A percentile compares a stretch with the other conserved stretches of the same genome.
Evolutionary conservation across 2,888 invertebrate species (phyloP).

Genomic region (Cyaniris semiargus): DNA sequence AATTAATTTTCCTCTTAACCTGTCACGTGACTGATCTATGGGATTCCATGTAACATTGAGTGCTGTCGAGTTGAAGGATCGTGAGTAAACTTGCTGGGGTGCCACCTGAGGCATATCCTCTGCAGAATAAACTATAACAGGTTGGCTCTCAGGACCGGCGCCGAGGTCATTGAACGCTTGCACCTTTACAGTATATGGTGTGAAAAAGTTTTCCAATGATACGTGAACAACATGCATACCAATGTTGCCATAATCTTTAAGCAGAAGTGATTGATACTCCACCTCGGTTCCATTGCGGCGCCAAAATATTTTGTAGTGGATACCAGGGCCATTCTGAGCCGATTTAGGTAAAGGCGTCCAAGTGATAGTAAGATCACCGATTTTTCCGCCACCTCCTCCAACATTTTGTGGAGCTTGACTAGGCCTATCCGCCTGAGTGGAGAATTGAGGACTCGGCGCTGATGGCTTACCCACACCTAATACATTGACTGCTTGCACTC

Average conservation of each 20-base stretch:
- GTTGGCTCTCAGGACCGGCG: slow-evolving; percentile 89
- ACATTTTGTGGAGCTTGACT: slow-evolving; percentile 88
- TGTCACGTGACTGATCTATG: slow-evolving; percentile 90
- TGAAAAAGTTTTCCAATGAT: slow-evolving; percentile 87
- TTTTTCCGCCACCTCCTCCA: slow-evolving; percentile 96
- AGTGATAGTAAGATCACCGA: slow-evolving; percentile 94
- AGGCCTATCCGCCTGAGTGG: slow-evolving; percentile 90
- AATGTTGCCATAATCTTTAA: slow-evolving; percentile 87
- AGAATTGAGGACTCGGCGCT: slow-evolving; percentile 91
- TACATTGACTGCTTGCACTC: slow-evolving; percentile 92
- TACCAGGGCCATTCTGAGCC: slow-evolving; percentile 93
- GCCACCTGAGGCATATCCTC: slow-evolving; percentile 96
- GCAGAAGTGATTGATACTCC: slow-evolving; percentile 87
- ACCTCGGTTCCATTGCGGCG: slow-evolving; percentile 85
- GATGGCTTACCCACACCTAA: slow-evolving; percentile 91
- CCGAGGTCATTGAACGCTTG: slow-evolving; percentile 91
- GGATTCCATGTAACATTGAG: slow-evolving; percentile 95
- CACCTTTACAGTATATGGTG: slow-evolving; percentile 91
- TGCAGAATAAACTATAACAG: slow-evolving; percentile 89
- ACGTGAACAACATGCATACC: slow-evolving; percentile 90
- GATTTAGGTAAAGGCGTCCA: slow-evolving; percentile 90
- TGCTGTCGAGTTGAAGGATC: slow-evolving; percentile 94
- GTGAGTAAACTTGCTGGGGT: slow-evolving; percentile 89
- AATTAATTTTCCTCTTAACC: slow-evolving; percentile 92
- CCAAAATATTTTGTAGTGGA: slow-evolving; percentile 95